Evolutionary conservation across 2,888 invertebrate species (phyloP).

Genomic region (Nomada goodeniana): DNA sequence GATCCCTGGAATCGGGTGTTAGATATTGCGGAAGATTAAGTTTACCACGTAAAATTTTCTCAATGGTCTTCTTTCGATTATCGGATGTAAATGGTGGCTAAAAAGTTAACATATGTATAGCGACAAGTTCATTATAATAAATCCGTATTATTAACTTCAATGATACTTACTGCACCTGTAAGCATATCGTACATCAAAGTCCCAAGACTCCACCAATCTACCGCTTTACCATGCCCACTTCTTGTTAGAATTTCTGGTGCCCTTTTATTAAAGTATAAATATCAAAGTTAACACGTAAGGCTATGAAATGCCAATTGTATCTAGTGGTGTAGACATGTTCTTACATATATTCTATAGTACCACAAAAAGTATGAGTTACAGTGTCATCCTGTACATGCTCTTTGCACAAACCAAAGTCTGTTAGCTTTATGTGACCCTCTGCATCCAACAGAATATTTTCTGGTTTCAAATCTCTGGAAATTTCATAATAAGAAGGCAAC

Average conservation of each 20-base stretch:
- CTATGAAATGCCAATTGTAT: not conserved
- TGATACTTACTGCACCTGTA: conserved; percentile 93
- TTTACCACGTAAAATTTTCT: conserved; percentile 98
- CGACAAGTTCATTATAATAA: not conserved
- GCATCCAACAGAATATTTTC: conserved; percentile 98
- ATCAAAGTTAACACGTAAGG: conserved; percentile 8
- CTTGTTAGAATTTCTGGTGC: conserved; percentile 99
- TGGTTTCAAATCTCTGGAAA: conserved; percentile 95
- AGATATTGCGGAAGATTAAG: conserved; percentile 97
- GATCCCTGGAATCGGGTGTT: conserved; percentile 96
- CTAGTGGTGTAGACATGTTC: conserved; percentile 75
- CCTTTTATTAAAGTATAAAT: conserved; percentile 86
- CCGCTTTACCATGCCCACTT: conserved; percentile 99
- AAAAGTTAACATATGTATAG: conserved; percentile 70
- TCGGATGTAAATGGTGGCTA: conserved; percentile 99
- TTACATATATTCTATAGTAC: conserved; percentile 99
- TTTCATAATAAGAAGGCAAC: not conserved
- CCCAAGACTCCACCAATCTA: conserved; percentile 99
- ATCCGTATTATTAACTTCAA: not conserved
- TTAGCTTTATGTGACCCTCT: conserved; percentile 91
- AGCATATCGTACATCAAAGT: conserved; percentile 99
- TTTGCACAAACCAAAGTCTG: conserved; percentile 83
- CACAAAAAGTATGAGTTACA: conserved; percentile 99
- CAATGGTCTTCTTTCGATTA: conserved; percentile 99
- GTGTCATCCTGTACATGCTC: conserved; percentile 89